Conservation (phyloP, 2,113 vertebrate species). For the Oryzias melastigma region DNA sequence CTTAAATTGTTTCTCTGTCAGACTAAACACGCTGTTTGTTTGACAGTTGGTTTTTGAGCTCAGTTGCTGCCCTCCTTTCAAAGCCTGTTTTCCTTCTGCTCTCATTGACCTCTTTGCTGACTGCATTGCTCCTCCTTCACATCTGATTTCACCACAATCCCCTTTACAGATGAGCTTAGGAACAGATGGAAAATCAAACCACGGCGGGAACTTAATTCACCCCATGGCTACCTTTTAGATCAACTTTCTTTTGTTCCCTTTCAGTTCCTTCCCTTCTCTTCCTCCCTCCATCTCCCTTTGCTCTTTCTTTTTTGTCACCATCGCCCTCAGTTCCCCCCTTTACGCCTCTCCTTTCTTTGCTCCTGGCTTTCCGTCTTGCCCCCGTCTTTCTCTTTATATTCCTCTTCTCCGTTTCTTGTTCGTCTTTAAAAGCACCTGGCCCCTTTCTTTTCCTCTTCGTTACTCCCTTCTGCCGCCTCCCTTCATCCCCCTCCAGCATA, state of each 20-base stretch:
- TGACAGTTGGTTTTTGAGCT: neutral
- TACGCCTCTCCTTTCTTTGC: neutral
- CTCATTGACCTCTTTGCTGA: constrained; percentile 9
- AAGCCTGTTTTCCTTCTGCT: neutral
- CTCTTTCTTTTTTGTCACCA: too few relatives aligned
- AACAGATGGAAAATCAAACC: constrained; percentile 15
- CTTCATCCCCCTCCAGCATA: constrained; percentile 1
- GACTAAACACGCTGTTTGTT: neutral
- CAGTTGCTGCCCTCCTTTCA: neutral
- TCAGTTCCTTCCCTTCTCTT: neutral
- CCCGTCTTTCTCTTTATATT: constrained; percentile 6
- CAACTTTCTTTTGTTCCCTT: neutral
- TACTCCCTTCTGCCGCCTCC: constrained; percentile 12
- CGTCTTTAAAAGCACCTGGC: neutral
- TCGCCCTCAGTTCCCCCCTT: too few relatives aligned
- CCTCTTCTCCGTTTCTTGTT: constrained; percentile 12
- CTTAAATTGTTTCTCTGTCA: neutral
- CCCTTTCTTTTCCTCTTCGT: constrained; percentile 16
- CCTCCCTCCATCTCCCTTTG: neutral
- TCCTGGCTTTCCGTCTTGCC: constrained; percentile 1
- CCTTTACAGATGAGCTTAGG: constrained; percentile 12
- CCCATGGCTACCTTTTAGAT: neutral
- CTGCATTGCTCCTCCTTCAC: constrained; percentile 2
- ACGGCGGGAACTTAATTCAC: neutral
- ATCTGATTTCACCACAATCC: constrained; percentile 6